Percentiles rank a stretch among this genome's conserved stretches.
These are phyloP conservation scores for Ahaetulla prasina DNA, from an alignment of 2,113 vertebrate species.

Conservation along the genomic window DNA sequence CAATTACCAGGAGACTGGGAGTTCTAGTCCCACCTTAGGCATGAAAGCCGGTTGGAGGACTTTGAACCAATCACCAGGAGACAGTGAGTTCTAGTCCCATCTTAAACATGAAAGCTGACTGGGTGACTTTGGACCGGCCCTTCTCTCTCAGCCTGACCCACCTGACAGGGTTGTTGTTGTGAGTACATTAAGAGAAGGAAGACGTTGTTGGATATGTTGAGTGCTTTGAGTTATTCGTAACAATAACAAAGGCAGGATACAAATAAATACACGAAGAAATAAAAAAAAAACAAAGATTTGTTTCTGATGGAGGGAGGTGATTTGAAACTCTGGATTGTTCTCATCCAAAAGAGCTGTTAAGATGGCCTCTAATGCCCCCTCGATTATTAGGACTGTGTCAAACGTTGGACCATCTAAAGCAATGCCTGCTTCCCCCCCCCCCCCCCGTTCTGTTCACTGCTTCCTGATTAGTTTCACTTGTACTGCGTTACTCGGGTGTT, in stretches of 20 bases:
- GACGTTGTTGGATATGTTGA: background rate
- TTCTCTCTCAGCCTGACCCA: too few species aligned
- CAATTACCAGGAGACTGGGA: too few species aligned
- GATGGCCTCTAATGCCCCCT: background rate
- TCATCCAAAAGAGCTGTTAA: background rate
- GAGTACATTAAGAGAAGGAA: background rate
- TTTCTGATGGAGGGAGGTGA: background rate
- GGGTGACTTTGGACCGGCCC: background rate
- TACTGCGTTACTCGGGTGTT: background rate
- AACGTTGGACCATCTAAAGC: background rate
- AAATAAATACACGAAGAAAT: background rate
- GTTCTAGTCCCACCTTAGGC: too few species aligned
- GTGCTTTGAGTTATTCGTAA: background rate
- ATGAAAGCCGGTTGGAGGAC: too few species aligned
- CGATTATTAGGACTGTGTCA: too few species aligned
- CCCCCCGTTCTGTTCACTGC: background rate
- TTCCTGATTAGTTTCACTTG: background rate
- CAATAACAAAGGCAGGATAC: background rate
- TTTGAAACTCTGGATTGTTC: background rate
- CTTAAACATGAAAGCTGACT: too few species aligned
- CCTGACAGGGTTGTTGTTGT: too few species aligned
- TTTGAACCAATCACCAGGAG: too few species aligned
- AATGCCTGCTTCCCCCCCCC: background rate
- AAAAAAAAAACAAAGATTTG: background rate
- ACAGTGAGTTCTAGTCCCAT: rapidly evolving